Base-by-base conservation (phyloP, 1,140 invertebrate species). In the Luehdorfia chinensis region DNA sequence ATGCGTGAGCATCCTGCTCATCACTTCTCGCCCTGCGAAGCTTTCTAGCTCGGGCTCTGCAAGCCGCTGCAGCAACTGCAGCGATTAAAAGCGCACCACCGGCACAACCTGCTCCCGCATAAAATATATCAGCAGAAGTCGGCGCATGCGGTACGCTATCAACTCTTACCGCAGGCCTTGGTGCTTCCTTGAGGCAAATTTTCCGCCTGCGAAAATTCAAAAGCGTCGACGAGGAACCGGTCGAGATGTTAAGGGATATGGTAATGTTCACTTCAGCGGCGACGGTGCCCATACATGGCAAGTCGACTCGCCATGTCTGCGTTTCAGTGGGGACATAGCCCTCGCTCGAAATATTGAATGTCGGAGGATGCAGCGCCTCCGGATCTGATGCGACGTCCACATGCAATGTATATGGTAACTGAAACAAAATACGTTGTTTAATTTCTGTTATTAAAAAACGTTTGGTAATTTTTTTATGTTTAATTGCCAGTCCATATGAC, bases 191-290 rank as follows among this genome's bases (percentile, higher is more conserved):
- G 1, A 94, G 80, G 63, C 96, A 98, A 51, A 96, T 94, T 87
- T 97, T 97, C 65, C 92, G 93, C 19, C 96, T 84, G 19, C 90
- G 90, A 59, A 98, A 93, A 37, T 92, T 92, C 37, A 98, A 84
- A 11, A 90, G 90, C 1, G 95, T 96, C 0, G 91, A 90, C 5
- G 88, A 88, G 30, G 90, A 89, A 21, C 90, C 89, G 2, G 92
- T 86, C 3, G 93, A 94, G 47, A 98, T 93, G 74, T 96, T 97
- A 47, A 98, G 89, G 28, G 92, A 91, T 41, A 98, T 91, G 2
- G 90, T 90, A 3, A 98, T 89, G 52, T 95, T 91, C 1, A 97
- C 93, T 86, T 98, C 96, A 0, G 93, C 94, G 31, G 92, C 92
- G 47, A 93, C 88, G 1, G 90, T 79, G 0, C 94, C 95, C 4